phyloP scores from a whole-genome alignment of 2,113 vertebrate genomes.

The Istiophorus platypterus region DNA sequence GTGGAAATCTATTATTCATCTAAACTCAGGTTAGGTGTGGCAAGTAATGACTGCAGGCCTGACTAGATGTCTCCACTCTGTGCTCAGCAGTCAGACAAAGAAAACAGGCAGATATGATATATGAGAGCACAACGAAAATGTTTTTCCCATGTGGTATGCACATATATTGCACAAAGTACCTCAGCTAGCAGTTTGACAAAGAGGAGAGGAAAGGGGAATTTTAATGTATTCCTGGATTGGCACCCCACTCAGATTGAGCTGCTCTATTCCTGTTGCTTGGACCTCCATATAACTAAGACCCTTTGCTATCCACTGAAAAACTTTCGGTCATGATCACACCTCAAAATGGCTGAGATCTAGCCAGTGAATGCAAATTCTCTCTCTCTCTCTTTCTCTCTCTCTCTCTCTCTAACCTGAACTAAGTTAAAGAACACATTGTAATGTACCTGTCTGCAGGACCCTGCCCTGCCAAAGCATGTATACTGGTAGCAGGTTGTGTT shows the following conservation, averaged over 20 bases:
- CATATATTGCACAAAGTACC: neutral
- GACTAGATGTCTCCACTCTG: constrained; percentile 21
- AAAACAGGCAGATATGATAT: constrained; percentile 14
- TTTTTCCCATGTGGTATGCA: neutral
- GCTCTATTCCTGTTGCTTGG: constrained; percentile 30
- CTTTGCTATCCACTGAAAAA: constrained; percentile 37
- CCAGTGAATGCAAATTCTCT: constrained; percentile 18
- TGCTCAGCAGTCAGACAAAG: constrained; percentile 21
- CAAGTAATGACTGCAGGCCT: constrained; percentile 1
- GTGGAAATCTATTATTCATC: constrained; percentile 74
- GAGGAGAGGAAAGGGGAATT: constrained; percentile 22
- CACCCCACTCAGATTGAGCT: constrained; percentile 48
- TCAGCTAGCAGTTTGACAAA: neutral
- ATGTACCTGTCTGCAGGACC: neutral
- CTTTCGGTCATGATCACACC: constrained; percentile 39
- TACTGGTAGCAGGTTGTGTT: neutral
- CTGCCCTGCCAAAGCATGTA: constrained; percentile 9
- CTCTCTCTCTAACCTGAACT: neutral
- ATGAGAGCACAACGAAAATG: neutral
- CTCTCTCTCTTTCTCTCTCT: neutral
- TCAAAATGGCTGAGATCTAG: constrained; percentile 27
- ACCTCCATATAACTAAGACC: constrained; percentile 61
- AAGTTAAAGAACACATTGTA: neutral
- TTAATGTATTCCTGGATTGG: constrained; percentile 20
- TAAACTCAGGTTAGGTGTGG: constrained; percentile 70